Evolutionary conservation across 2,888 invertebrate genomes (phyloP).

Genomic region (Andricus quercusramuli): DNA sequence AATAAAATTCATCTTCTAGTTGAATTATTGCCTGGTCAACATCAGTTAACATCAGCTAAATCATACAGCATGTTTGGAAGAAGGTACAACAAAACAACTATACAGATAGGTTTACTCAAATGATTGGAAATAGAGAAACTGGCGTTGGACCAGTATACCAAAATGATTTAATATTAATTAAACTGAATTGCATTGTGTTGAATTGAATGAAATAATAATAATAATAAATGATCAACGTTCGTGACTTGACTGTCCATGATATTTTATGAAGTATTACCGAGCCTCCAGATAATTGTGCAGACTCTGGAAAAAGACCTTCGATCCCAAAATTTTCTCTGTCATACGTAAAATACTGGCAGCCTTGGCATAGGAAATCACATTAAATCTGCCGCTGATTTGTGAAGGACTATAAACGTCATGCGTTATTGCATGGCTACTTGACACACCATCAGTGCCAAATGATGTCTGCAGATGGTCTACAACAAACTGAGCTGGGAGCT

Average conservation of each 20-base stretch:
- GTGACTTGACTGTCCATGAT: not conserved
- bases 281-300: conserved; percentile 80
- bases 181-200: no score
- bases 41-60: no score
- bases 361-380: conserved; percentile 85
- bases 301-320: conserved; percentile 80
- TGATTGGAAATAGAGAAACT: no score
- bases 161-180: no score
- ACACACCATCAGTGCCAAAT: conserved; percentile 82
- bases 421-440: conserved; percentile 82
- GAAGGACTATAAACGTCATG: conserved; percentile 80
- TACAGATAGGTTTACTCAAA: no score
- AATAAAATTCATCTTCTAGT: no score
- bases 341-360: conserved; percentile 84
- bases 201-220: no score
- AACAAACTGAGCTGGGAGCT: conserved; percentile 85
- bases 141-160: no score
- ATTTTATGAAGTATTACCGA: conserved; percentile 77
- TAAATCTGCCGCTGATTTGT: conserved; percentile 83
- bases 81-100: no score
- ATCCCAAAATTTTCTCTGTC: conserved; percentile 84
- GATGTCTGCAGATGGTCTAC: conserved; percentile 85
- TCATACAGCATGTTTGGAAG: no score
- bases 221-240: not conserved
- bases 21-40: no score